These are phyloP conservation scores for Zophobas atratus DNA, from an alignment of 1,140 invertebrate genomes.

Conservation along the genomic window DNA sequence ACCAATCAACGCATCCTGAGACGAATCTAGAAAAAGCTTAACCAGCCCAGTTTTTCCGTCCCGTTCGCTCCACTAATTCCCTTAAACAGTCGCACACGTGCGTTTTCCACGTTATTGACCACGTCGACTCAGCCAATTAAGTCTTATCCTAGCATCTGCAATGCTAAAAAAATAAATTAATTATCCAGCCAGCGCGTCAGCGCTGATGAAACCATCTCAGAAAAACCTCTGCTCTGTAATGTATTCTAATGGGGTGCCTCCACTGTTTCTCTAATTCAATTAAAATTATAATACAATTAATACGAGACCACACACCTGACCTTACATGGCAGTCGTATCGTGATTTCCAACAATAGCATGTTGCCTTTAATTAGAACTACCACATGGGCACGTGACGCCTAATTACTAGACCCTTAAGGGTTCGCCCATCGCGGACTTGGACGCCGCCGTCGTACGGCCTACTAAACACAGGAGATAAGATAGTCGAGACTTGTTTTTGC, in stretches of 20 bases:
- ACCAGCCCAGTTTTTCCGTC: no score
- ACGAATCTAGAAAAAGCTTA: no score
- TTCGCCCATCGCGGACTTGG: neutral
- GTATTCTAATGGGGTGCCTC: constrained; percentile 17
- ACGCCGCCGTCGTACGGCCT: constrained; percentile 32
- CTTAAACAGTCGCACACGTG: neutral
- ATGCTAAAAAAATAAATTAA: neutral
- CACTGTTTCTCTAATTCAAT: constrained; percentile 36
- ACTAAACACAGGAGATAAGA: constrained; percentile 33
- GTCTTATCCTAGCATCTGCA: neutral
- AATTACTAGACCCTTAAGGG: constrained; percentile 25
- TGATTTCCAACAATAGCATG: constrained; percentile 37
- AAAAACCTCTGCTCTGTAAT: constrained; percentile 7
- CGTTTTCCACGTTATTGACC: neutral
- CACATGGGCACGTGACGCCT: constrained; percentile 30
- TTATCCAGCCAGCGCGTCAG: neutral
- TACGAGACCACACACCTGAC: constrained; percentile 15
- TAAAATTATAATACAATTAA: constrained; percentile 38
- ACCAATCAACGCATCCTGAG: no score
- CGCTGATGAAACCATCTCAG: neutral
- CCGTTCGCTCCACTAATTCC: neutral
- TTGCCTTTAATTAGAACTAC: constrained; percentile 37
- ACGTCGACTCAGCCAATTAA: neutral
- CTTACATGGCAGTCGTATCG: constrained; percentile 18
- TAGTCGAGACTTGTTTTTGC: constrained; percentile 29